These are phyloP conservation scores for Schlechtendalia chinensis DNA, from an alignment of 1,140 invertebrate genomes.

Conservation along the genomic window DNA sequence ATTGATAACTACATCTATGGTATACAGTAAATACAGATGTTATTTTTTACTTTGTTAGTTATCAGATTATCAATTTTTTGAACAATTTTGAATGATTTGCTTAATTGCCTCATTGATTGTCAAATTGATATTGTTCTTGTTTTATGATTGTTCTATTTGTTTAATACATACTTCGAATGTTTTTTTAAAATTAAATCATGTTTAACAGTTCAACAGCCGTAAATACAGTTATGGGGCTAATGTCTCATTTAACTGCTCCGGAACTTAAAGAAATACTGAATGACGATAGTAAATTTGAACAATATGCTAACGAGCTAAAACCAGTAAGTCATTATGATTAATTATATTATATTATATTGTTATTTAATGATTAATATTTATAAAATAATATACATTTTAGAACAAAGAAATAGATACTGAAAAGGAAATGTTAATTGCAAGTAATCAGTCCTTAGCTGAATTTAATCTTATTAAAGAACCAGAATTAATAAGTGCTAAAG, in stretches of 20 bases:
- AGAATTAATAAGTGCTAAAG: constrained; percentile 70
- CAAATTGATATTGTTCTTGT: neutral
- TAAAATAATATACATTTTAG: constrained; percentile 57
- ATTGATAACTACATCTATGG: no score
- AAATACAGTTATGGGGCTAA: constrained; percentile 55
- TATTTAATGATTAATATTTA: constrained; percentile 52
- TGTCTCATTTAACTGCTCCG: constrained; percentile 66
- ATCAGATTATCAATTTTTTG: neutral
- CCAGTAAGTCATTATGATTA: constrained; percentile 62
- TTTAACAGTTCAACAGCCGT: constrained; percentile 55
- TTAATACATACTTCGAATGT: neutral
- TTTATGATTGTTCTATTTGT: neutral
- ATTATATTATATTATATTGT: neutral
- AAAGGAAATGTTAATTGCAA: constrained; percentile 79
- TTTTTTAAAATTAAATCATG: constrained; percentile 10
- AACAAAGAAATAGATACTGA: constrained; percentile 76
- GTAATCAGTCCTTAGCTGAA: constrained; percentile 82
- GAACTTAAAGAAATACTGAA: constrained; percentile 82
- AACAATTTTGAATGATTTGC: neutral
- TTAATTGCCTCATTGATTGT: neutral
- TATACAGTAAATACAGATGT: neutral
- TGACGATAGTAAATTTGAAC: constrained; percentile 78
- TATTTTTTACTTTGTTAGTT: constrained; percentile 20
- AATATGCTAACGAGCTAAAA: constrained; percentile 72
- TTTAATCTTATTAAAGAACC: constrained; percentile 82